Percentiles rank a stretch among this genome's conserved stretches.
Evolutionary conservation across 1,140 invertebrate species (phyloP).

Genomic region (Papilio polytes): DNA sequence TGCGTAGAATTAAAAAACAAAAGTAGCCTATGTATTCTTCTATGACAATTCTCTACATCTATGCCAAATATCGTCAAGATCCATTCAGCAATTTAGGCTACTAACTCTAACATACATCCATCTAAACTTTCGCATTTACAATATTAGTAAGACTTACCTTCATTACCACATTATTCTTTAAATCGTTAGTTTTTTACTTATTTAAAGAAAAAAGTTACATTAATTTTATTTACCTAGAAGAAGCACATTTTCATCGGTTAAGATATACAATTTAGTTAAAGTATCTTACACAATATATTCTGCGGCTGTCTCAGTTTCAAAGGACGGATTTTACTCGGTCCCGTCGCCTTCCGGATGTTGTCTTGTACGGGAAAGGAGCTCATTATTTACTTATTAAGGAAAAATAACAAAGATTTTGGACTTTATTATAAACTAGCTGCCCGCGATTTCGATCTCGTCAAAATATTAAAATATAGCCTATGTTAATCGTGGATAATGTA

Average conservation of each 20-base stretch:
- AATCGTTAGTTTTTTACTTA: background rate
- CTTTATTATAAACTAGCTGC: too few relatives aligned
- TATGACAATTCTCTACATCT: too few relatives aligned
- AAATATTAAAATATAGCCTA: too few relatives aligned
- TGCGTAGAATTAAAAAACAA: too few relatives aligned
- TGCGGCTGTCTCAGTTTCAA: conserved; percentile 9
- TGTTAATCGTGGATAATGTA: too few relatives aligned
- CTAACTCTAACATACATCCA: too few relatives aligned
- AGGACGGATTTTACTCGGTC: background rate
- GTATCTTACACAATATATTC: background rate
- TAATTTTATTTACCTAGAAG: too few relatives aligned
- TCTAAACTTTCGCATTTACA: too few relatives aligned
- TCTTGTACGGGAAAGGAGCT: background rate
- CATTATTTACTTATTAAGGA: conserved; percentile 17
- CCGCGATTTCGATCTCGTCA: too few relatives aligned
- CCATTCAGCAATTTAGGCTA: too few relatives aligned
- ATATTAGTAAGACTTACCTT: background rate
- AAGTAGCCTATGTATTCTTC: too few relatives aligned
- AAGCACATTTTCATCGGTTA: background rate
- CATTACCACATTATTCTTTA: conserved; percentile 1
- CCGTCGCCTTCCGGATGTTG: background rate
- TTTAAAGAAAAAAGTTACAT: background rate
- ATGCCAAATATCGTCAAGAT: too few relatives aligned
- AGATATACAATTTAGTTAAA: background rate
- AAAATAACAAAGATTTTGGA: background rate